phyloP scores from a whole-genome alignment of 2,797 vertebrate genomes.

The Heliangelus exortis region DNA sequence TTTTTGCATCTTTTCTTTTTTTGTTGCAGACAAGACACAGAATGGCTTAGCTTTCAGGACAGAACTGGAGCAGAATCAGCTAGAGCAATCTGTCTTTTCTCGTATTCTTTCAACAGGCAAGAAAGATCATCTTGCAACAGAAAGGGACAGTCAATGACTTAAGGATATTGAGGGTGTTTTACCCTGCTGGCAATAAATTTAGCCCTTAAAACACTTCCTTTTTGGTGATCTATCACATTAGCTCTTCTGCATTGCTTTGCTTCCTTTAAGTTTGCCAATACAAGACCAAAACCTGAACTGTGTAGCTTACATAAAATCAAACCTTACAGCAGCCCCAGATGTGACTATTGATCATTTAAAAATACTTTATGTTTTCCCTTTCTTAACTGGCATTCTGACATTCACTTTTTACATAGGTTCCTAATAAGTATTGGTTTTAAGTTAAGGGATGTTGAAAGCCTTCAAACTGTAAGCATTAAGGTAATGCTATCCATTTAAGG shows the following conservation, averaged over 20 bases:
- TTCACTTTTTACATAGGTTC: not conserved
- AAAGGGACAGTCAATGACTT: not conserved
- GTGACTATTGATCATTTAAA: not conserved
- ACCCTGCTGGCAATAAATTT: not conserved
- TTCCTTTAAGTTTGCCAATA: not conserved
- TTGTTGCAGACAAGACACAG: not conserved
- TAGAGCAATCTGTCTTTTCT: not conserved
- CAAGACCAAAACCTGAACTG: not conserved
- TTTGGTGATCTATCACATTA: not conserved
- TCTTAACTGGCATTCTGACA: not conserved
- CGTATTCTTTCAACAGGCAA: not conserved
- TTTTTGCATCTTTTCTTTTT: no score
- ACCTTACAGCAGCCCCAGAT: not conserved
- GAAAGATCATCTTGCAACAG: slow-evolving; percentile 10
- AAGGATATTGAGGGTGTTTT: not conserved
- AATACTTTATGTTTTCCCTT: not conserved
- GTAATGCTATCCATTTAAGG: not conserved
- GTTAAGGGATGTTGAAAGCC: not conserved
- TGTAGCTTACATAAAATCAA: not conserved
- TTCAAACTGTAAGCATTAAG: not conserved
- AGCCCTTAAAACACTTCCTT: not conserved
- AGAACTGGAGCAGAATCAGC: slow-evolving; percentile 8
- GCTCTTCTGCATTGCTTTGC: not conserved
- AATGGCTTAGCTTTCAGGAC: not conserved
- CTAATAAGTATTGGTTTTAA: not conserved